Evolutionary conservation across 2,888 invertebrate species (phyloP), one percentile per base, ranked within the genome.

Genomic region (Lasioglossum morio): DNA sequence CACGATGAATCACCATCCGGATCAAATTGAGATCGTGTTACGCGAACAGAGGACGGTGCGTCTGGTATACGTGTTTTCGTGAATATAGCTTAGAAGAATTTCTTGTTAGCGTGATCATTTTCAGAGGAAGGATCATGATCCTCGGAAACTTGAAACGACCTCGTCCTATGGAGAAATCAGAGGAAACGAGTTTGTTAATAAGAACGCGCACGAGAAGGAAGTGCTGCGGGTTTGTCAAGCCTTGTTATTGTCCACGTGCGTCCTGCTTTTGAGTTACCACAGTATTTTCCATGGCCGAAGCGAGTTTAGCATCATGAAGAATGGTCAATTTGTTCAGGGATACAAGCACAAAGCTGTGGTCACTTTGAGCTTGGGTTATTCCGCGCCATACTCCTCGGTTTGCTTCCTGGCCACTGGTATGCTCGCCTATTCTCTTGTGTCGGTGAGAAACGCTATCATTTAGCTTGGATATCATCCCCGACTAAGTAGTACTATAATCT

Each of bases 381-480:
- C 94, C 5, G 27, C 88, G 10, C 81, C 85, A 19, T 91, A 92
- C 80, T 90, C 93, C 10, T 43, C 91, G 48, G 14, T 92, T 37
- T 92, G 89, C 2, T 83, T 88, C 1, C 7, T 91, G n/a, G 85
- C 90, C 1, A 88, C 88, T 48, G 82, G 84, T 57, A 92, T 93
- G 93, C 90, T 93, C 1, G 83, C 92, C 10, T 93, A 92, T 87
- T 94, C 94, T 16, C 80, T 94, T 34, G 66, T 91, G 14, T 90
- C 89, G 84, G 94, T 94, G 70, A 93, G 92, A 40, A 69, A 37
- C 37, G 2, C 30, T 34, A 30, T 63, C 2, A 30, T 63, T 27
- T 1, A 43, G 43, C 60, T 63, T 63, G 30, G 30, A 5, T 14
- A 63, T 14, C 30, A 60, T 27, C 14, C 0, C 16, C 14, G 27